Evolutionary conservation across 2,888 invertebrate genomes (phyloP).

Genomic region (Rhamphomyia laevipes): DNA sequence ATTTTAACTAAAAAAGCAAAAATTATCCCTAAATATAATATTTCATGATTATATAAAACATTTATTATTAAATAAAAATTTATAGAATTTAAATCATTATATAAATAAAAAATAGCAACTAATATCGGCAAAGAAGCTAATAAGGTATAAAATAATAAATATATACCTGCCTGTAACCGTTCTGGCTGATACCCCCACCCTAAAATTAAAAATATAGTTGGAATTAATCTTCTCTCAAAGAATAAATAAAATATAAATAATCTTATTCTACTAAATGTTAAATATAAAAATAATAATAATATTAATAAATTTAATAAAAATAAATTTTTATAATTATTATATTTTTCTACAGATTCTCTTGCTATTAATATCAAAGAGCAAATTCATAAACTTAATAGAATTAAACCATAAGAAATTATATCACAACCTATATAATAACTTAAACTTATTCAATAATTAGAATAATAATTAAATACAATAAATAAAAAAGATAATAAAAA

Average conservation of each 20-base stretch:
- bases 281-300: conserved; percentile 43
- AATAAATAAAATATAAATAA: conserved; percentile 57
- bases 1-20: conserved; percentile 59
- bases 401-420: conserved; percentile 43
- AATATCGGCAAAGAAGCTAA: conserved; percentile 47
- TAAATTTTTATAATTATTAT: conserved; percentile 39
- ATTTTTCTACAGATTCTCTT: conserved; percentile 38
- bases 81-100: conserved; percentile 36
- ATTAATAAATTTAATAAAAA: conserved; percentile 43
- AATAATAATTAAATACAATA: conserved; percentile 35
- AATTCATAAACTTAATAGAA: conserved; percentile 50
- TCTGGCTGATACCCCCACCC: conserved; percentile 58
- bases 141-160: conserved; percentile 61
- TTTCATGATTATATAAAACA: conserved; percentile 31
- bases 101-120: conserved; percentile 26
- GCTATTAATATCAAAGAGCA: conserved; percentile 46
- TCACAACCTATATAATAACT: conserved; percentile 37
- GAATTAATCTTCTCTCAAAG: conserved; percentile 58
- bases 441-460: conserved; percentile 32
- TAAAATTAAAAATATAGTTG: conserved; percentile 53
- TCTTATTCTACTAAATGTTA: conserved; percentile 46
- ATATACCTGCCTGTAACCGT: conserved; percentile 51
- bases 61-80: conserved; percentile 43
- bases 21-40: conserved; percentile 45
- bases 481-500: conserved; percentile 42